Percentiles rank a stretch among this genome's conserved stretches.
Evolutionary conservation across 2,797 vertebrate genomes (phyloP).

Genomic region (Leucoraja ocellata): DNA sequence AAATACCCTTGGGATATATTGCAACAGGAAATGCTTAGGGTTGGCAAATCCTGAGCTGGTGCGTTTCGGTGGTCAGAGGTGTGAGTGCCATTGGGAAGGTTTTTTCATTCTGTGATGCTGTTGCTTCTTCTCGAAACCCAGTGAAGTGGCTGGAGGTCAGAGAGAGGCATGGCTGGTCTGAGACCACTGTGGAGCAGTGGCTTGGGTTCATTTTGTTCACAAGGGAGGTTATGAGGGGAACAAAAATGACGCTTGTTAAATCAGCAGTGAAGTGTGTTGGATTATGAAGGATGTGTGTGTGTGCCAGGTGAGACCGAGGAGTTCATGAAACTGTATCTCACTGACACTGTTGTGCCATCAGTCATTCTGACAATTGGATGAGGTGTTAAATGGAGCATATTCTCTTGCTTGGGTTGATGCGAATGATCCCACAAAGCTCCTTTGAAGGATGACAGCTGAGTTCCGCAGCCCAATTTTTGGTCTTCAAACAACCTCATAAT

Average conservation of each 20-base stretch:
- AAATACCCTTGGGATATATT: background rate
- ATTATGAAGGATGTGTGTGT: background rate
- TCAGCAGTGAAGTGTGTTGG: background rate
- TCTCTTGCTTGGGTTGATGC: too few species aligned
- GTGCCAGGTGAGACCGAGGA: background rate
- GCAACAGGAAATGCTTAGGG: background rate
- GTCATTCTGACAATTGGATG: too few species aligned
- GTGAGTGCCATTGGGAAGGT: background rate
- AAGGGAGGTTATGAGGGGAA: background rate
- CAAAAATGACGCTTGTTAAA: background rate
- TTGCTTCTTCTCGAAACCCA: background rate
- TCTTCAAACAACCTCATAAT: too few species aligned
- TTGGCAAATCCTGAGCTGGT: background rate
- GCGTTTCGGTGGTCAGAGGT: background rate
- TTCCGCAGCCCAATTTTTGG: too few species aligned
- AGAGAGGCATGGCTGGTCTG: background rate
- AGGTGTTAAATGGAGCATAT: too few species aligned
- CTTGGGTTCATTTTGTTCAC: background rate
- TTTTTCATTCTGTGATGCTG: background rate
- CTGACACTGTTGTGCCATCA: too few species aligned
- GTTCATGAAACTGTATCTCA: too few species aligned
- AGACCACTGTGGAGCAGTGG: background rate
- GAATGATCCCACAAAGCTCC: too few species aligned
- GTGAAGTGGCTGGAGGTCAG: background rate
- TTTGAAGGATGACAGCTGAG: too few species aligned